A percentile compares a stretch with the other conserved stretches of the same genome.
phyloP scores from a whole-genome alignment of 2,888 invertebrate species.

The Hydraecia micacea region DNA sequence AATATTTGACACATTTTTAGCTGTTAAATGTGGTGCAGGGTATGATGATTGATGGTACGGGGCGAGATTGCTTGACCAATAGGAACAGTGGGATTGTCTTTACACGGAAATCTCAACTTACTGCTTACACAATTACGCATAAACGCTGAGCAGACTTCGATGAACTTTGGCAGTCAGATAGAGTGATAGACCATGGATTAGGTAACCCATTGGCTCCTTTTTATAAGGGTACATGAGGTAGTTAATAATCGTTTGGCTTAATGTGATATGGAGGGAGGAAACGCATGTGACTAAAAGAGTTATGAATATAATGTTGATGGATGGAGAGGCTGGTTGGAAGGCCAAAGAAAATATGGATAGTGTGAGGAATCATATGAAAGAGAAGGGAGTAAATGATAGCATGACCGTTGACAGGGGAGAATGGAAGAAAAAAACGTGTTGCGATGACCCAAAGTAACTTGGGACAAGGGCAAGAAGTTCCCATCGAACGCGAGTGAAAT shows the following conservation, averaged over 20 bases:
- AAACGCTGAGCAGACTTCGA: too few species aligned
- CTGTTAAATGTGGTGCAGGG: not conserved
- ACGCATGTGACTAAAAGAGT: not conserved
- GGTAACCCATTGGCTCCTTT: not conserved
- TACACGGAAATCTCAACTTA: not conserved
- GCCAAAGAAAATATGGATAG: not conserved
- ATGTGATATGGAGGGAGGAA: not conserved
- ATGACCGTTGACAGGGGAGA: not conserved
- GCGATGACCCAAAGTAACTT: not conserved
- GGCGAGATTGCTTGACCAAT: not conserved
- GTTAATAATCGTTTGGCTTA: too few species aligned
- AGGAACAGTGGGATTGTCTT: not conserved
- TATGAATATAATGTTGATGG: not conserved
- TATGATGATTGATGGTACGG: constrained; percentile 10
- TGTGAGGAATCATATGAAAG: not conserved
- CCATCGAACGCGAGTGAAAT: not conserved
- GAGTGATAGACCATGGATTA: too few species aligned
- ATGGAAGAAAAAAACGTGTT: too few species aligned
- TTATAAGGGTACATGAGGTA: too few species aligned
- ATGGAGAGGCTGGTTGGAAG: not conserved
- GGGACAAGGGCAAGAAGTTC: not conserved
- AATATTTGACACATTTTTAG: not conserved
- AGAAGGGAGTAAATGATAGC: not conserved
- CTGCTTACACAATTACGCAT: not conserved
- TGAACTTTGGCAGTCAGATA: not conserved